A percentile compares a stretch with the other conserved stretches of the same genome.
Evolutionary conservation across 2,797 vertebrate species (phyloP).

Genomic region (Scolopax rusticola): DNA sequence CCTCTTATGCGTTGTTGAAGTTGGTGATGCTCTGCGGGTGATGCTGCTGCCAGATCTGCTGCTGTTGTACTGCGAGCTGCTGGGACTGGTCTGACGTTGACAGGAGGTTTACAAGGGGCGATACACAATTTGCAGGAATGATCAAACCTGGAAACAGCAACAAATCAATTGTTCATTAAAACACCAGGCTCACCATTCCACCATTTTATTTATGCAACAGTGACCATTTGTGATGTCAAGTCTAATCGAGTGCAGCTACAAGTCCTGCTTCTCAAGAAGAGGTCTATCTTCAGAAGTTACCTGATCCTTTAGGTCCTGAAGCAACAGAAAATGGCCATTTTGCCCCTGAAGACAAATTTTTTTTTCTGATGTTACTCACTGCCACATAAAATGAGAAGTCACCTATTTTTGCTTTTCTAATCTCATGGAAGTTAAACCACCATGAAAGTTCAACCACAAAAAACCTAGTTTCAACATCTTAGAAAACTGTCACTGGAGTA

Average conservation of each 20-base stretch:
- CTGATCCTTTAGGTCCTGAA: background rate
- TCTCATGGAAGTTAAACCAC: background rate
- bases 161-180: background rate
- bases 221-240: rapidly evolving
- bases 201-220: background rate
- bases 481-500: background rate
- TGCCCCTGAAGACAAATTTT: background rate
- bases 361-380: background rate
- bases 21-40: conserved; percentile 97
- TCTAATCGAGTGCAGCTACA: background rate
- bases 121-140: conserved; percentile 97
- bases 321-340: background rate
- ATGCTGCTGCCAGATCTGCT: conserved; percentile 97
- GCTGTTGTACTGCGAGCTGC: conserved; percentile 96
- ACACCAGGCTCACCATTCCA: background rate
- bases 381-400: background rate
- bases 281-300: background rate
- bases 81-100: conserved; percentile 97
- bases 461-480: background rate
- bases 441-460: rapidly evolving
- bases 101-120: conserved; percentile 92
- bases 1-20: conserved; percentile 82
- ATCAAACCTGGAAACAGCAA: conserved; percentile 88
- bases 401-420: background rate
- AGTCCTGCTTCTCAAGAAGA: background rate